Evolutionary conservation across 2,797 vertebrate species (phyloP).

Genomic region (Gephyroberyx darwinii): DNA sequence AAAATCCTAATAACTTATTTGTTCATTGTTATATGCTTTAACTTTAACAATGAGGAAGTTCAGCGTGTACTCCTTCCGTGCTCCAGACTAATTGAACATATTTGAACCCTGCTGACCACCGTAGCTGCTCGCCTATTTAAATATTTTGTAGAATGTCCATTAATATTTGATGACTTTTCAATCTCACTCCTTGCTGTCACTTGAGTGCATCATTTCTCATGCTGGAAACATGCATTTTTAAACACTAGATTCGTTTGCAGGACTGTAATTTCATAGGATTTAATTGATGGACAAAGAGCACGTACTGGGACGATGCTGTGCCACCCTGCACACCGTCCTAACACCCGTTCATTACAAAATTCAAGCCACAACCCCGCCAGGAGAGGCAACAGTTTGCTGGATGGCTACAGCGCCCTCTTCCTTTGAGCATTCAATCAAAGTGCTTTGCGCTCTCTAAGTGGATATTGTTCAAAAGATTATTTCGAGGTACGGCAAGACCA

Average conservation of each 20-base stretch:
- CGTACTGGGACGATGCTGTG: neutral
- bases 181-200: constrained; percentile 58
- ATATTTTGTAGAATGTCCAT: constrained; percentile 67
- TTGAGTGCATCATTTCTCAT: constrained; percentile 59
- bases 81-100: constrained; percentile 47
- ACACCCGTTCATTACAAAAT: neutral
- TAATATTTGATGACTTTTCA: constrained; percentile 65
- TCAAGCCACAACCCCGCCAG: neutral
- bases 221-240: constrained; percentile 67
- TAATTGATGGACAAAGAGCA: neutral
- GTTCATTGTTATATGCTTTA: constrained; percentile 8
- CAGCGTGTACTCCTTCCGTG: constrained; percentile 5
- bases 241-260: constrained; percentile 60
- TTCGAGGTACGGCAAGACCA: constrained; percentile 2
- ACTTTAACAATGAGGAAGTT: constrained; percentile 6
- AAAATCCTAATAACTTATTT: constrained; percentile 22
- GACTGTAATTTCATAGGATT: constrained; percentile 12
- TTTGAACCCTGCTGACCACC: constrained; percentile 52
- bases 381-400: constrained; percentile 1
- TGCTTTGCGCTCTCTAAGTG: neutral
- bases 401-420: neutral
- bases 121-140: constrained; percentile 58
- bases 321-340: neutral
- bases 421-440: neutral
- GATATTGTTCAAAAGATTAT: neutral